These are phyloP conservation scores for Melanotaenia duboulayi DNA, from an alignment of 2,113 vertebrate genomes.

Conservation along the genomic window DNA sequence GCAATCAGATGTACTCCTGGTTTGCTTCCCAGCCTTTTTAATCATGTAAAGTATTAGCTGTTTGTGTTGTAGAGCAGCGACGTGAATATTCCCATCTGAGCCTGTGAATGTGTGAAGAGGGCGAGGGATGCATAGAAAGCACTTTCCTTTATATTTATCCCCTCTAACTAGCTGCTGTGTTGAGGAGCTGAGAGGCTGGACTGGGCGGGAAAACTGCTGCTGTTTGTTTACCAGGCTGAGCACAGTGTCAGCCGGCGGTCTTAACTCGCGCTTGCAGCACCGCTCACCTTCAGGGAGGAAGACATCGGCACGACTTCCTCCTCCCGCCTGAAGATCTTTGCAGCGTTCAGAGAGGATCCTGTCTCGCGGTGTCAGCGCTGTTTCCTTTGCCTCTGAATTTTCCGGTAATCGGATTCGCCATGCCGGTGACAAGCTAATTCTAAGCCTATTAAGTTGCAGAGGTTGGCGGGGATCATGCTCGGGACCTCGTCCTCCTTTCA, in stretches of 20 bases:
- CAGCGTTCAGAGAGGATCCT: slow-evolving; percentile 71
- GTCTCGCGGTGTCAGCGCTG: slow-evolving; percentile 61
- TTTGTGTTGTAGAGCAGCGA: slow-evolving; percentile 1
- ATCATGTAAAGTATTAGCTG: slow-evolving; percentile 22
- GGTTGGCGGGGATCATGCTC: slow-evolving; percentile 53
- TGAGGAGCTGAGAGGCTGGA: slow-evolving; percentile 31
- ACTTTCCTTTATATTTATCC: slow-evolving; percentile 50
- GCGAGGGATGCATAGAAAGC: slow-evolving; percentile 33
- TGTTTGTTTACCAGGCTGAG: slow-evolving; percentile 47
- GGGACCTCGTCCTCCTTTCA: slow-evolving; percentile 54
- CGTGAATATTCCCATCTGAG: slow-evolving; percentile 38
- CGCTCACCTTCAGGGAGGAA: slow-evolving; percentile 67
- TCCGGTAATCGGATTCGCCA: slow-evolving; percentile 73
- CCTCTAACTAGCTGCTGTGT: slow-evolving; percentile 22
- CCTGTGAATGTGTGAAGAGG: slow-evolving; percentile 16
- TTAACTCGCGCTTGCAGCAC: slow-evolving; percentile 43
- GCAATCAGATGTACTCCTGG: not conserved
- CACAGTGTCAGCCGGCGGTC: slow-evolving; percentile 49
- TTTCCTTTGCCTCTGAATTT: slow-evolving; percentile 61
- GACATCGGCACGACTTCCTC: slow-evolving; percentile 55
- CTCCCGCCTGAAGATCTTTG: slow-evolving; percentile 55
- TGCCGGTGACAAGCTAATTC: slow-evolving; percentile 68
- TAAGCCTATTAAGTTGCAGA: slow-evolving; percentile 77
- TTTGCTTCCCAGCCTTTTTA: slow-evolving; percentile 21
- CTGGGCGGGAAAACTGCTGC: slow-evolving; percentile 32